These are phyloP conservation scores for Drosophila ficusphila DNA, from an alignment of 1,140 invertebrate species.

Conservation along the genomic window DNA sequence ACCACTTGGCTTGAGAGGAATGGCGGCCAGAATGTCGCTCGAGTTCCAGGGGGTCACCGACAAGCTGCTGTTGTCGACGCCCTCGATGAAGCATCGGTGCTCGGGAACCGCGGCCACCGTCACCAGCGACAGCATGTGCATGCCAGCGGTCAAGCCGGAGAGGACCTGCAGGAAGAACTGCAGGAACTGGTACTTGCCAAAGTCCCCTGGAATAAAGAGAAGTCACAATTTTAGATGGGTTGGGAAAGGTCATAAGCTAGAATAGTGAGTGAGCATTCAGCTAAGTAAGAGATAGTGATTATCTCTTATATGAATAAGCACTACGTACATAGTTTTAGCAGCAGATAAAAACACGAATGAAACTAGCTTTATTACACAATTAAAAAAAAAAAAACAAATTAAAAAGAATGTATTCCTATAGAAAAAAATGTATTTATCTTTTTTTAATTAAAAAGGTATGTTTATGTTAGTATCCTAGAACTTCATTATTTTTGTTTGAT, in stretches of 20 bases:
- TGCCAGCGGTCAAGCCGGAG: constrained; percentile 89
- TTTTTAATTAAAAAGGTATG: no score
- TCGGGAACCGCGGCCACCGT: constrained; percentile 91
- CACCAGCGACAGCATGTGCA: constrained; percentile 91
- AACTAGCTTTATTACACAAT: background rate
- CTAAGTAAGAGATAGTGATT: background rate
- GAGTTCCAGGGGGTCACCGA: constrained; percentile 85
- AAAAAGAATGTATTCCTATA: no score
- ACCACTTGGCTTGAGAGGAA: constrained; percentile 85
- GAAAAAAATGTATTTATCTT: no score
- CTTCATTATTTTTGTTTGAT: no score
- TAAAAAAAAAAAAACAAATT: background rate
- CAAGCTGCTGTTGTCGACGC: constrained; percentile 85
- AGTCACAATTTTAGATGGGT: background rate
- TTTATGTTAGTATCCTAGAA: no score
- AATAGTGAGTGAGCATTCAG: background rate
- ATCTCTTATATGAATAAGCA: background rate
- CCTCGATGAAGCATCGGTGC: constrained; percentile 89
- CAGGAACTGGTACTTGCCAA: constrained; percentile 90
- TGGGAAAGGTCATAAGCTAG: background rate
- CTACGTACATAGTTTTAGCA: no score
- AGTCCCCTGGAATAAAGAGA: constrained; percentile 87
- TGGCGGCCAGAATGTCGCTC: constrained; percentile 84
- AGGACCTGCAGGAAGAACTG: constrained; percentile 91
- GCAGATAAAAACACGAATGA: background rate